Percentiles rank a stretch among this genome's conserved stretches.
phyloP scores from a whole-genome alignment of 2,113 vertebrate genomes.

The Engraulis encrasicolus region DNA sequence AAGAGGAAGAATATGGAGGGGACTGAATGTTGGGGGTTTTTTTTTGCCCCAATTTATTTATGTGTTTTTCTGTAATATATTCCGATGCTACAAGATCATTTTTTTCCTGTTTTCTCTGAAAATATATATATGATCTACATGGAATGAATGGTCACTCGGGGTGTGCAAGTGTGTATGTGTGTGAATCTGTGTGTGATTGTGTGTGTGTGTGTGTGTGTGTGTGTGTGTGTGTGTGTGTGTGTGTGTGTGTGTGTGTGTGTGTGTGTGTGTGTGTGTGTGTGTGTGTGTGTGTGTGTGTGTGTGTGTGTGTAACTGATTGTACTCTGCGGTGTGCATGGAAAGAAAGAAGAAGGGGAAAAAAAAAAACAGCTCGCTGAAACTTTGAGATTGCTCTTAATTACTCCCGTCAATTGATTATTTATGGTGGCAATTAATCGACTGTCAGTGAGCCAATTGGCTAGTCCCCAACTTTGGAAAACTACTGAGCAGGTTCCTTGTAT shows the following conservation, averaged over 20 bases:
- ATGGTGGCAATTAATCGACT: slow-evolving; percentile 71
- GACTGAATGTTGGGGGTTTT: not conserved
- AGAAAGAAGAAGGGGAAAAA: too few species aligned
- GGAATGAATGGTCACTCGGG: too few species aligned
- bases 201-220: slow-evolving; percentile 9
- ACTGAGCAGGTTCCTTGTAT: slow-evolving; percentile 41
- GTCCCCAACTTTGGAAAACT: slow-evolving; percentile 48
- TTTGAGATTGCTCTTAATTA: slow-evolving; percentile 70
- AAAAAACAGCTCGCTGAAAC: slow-evolving; percentile 58
- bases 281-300: slow-evolving; percentile 34
- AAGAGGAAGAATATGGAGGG: slow-evolving; percentile 12
- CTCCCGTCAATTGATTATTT: slow-evolving; percentile 72
- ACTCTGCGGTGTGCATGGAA: slow-evolving; percentile 18
- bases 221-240: slow-evolving; percentile 22
- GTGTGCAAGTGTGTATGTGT: slow-evolving; percentile 22
- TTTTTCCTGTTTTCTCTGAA: not conserved
- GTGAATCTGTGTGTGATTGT: slow-evolving; percentile 28
- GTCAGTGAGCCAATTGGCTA: slow-evolving; percentile 67
- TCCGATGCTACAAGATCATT: too few species aligned
- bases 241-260: slow-evolving; percentile 33
- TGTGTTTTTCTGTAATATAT: not conserved
- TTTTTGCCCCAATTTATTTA: not conserved
- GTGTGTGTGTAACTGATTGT: not conserved
- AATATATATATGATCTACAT: too few species aligned
- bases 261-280: slow-evolving; percentile 22